Evolutionary conservation across 2,888 invertebrate species (phyloP), one percentile per base, ranked within the genome.

Genomic region (Galeopsomyia nigrocyanea): DNA sequence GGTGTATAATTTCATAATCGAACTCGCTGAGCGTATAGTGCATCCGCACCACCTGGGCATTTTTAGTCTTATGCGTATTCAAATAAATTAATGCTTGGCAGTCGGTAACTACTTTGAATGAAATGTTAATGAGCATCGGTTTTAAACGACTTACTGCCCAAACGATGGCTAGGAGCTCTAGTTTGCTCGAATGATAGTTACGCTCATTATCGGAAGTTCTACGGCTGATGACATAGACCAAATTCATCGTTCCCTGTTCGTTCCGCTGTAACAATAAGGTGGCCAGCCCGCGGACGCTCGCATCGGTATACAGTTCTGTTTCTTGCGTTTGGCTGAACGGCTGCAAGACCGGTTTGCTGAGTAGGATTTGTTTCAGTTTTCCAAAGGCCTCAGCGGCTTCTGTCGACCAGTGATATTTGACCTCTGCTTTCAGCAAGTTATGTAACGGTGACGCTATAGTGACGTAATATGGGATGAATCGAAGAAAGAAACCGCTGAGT

Each of bases 101-200:
- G 46, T 55, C 51, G 0, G 53, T 64, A 6, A 64, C 10, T 10
- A 64, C 21, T 46, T 49, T 51, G 14, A 63, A 63, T 1, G 22
- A n/a, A 46, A 64, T 19, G 13, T 21, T 53, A 7, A 64, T 55
- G 13, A 64, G 46, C n/a, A 64, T 13, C 3, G 13, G 6, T 7
- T 46, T 13, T 21, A 64, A 46, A 3, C 39, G 26, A 17, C 10
- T 5, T 0, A 69, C 63, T 0, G 70, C 66, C 68, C 74, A 76
- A 13, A 80, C 72, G 3, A 82, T 73, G 0, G 82, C 80, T 10
- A 83, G 55, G 6, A 77, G 62, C 62, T 84, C 82, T 14, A 78
- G 57, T 22, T 83, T 81, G 19, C 69, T 77, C 0, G 76, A 76
- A 53, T 78, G 77, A 55, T 79, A 78, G 0, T 50, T 26, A 5